Conservation (phyloP, 92 coral and sea anemone genomes). For the Micromussa lordhowensis region DNA sequence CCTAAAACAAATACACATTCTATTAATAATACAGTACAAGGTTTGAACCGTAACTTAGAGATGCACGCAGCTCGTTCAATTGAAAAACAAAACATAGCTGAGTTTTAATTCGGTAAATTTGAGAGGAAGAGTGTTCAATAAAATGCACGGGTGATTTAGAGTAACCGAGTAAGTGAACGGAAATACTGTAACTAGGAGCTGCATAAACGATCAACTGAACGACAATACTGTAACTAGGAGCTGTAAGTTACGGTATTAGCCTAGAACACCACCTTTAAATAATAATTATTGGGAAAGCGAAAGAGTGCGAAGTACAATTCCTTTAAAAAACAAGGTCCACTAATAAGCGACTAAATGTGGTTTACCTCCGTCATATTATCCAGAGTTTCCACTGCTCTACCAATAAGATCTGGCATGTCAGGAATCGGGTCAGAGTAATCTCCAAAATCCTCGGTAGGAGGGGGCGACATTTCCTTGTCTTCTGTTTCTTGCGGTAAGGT, state of each 20-base stretch:
- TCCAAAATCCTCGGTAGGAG: constrained; percentile 13
- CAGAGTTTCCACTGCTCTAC: constrained; percentile 12
- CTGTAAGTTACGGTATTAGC: too few species aligned
- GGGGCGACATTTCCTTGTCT: neutral
- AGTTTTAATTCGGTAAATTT: too few species aligned
- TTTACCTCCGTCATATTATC: constrained; percentile 22
- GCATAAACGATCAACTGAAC: too few species aligned
- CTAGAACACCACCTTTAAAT: neutral
- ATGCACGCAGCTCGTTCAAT: too few species aligned
- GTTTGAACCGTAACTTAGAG: neutral
- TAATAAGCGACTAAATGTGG: neutral
- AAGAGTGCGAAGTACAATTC: neutral
- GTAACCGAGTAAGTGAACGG: too few species aligned
- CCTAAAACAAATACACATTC: constrained; percentile 1
- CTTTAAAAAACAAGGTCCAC: neutral
- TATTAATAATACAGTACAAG: neutral
- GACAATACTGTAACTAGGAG: too few species aligned
- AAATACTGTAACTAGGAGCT: too few species aligned
- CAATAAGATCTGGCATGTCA: neutral
- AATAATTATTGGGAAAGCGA: too few species aligned
- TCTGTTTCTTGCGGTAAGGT: neutral
- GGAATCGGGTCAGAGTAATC: constrained; percentile 17
- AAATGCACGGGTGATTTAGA: too few species aligned
- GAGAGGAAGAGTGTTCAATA: too few species aligned
- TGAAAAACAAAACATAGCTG: too few species aligned